phyloP scores from a whole-genome alignment of 2,113 vertebrate genomes.

The Apus apus region DNA sequence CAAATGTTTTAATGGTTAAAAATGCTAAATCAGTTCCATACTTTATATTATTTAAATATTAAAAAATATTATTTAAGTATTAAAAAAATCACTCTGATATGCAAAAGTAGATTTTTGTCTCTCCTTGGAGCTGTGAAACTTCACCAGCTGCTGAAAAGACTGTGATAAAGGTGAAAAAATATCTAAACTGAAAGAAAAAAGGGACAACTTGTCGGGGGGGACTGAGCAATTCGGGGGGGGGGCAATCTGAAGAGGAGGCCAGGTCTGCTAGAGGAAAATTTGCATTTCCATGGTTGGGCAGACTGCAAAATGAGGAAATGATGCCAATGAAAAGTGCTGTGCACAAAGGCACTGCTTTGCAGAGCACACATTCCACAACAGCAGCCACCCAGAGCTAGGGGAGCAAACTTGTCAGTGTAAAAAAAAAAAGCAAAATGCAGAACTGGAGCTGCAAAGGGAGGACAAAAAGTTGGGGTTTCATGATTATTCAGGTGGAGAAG shows the following conservation, averaged over 20 bases:
- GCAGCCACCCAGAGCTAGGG: too few species aligned
- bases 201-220: too few species aligned
- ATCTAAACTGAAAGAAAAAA: too few species aligned
- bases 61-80: not conserved
- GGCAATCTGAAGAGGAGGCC: not conserved
- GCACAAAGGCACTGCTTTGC: not conserved
- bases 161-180: too few species aligned
- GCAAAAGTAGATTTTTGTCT: not conserved
- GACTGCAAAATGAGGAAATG: not conserved
- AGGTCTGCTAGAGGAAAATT: not conserved
- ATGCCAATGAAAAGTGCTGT: not conserved
- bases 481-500: not conserved
- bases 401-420: not conserved
- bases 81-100: not conserved
- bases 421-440: not conserved
- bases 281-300: too few species aligned
- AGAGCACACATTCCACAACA: not conserved
- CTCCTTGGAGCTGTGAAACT: not conserved
- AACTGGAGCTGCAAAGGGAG: rapidly evolving
- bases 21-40: not conserved
- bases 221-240: too few species aligned
- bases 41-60: too few species aligned
- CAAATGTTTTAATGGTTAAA: not conserved
- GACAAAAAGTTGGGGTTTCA: not conserved
- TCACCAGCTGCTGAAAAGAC: not conserved